Evolutionary conservation across 2,113 vertebrate genomes (phyloP), one percentile per base, ranked within the genome.

Genomic region (Psephotus haematonotus): DNA sequence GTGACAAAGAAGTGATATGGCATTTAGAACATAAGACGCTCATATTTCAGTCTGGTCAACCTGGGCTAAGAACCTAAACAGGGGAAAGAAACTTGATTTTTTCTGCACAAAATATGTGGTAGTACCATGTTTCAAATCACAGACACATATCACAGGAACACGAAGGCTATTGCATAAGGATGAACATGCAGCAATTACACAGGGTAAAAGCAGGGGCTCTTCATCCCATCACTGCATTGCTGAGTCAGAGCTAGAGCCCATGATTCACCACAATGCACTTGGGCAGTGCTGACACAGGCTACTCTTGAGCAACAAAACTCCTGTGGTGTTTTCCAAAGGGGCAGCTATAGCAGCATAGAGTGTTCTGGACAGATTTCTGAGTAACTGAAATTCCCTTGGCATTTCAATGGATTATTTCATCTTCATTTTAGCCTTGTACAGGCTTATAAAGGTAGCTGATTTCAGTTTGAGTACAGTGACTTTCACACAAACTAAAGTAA

Each of bases 251-350:
- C 64, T 35, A 72, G 31, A 83, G 80, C 64, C 43, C 60, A 43
- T 2, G 0, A n/a, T 19, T 50, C 71, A 69, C 39, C 39, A 23
- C 1, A 1, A 20, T 1, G 25, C 47, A 5, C 31, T 63, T 0
- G 0, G 8, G 35, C 20, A 19, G 5, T 18, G 55, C 69, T 41
- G 47, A 33, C 46, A 59, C 7, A 1, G 0, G 31, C 44, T 35
- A 1, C 68, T 35, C 39, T 24, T 25, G 22, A 63, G 81, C 57
- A 50, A 24, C 24, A 79, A 9, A 74, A 23, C 8, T 55, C 37
- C 57, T 17, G 35, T 6, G 39, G 39, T 39, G 35, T 15, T 65
- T 86, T 43, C 70, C 86, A 37, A 84, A 86, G 47, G 67, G 50
- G 35, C 72, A 92, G 43, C 28, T 81, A 5, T 4, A 86, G 41